Evolutionary conservation across 2,113 vertebrate species (phyloP), one percentile per base, ranked within the genome.

Genomic region (Mixornis gularis): DNA sequence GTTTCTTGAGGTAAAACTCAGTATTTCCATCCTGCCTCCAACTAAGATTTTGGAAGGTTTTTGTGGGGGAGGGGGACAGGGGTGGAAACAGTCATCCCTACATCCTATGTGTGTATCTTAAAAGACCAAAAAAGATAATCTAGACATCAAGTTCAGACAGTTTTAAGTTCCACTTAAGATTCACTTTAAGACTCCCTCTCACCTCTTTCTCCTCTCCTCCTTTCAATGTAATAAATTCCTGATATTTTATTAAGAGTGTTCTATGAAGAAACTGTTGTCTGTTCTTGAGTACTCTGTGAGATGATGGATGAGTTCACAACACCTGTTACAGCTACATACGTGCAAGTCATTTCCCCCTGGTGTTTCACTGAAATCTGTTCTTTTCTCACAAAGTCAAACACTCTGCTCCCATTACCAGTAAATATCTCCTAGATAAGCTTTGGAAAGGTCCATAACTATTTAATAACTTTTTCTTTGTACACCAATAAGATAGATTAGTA

Each of bases 351-450:
- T 95, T 90, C 80, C 68, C 66, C 24, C 66, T 80, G 78, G 84
- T 89, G 69, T 88, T 97, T 96, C 96, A 97, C 51, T 91, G 96
- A 97, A 98, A 97, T 91, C 85, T 98, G 98, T 90, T 97, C 91
- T 77, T 97, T 98, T 98, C 98, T 98, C 98, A 98, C 97, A 89
- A 85, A 94, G 79, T 74, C 91, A 93, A 95, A 92, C 91, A 82
- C 92, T 59, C 73, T 89, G 85, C 51, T 82, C 66, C 92, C 90
- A 92, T 95, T 96, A 92, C 89, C 93, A 94, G 63, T 77, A 94
- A 96, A 97, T 94, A 90, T 49, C 58, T 76, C 62, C 43, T 12
- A 97, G 98, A 98, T 98, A 98, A 98, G 96, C 94, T 97, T 97
- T 95, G 95, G 95, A 97, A 96, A 96, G 43, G 68, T 91, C 85